phyloP scores from a whole-genome alignment of 2,888 invertebrate genomes.

The Scaptomyza caliginosa region DNA sequence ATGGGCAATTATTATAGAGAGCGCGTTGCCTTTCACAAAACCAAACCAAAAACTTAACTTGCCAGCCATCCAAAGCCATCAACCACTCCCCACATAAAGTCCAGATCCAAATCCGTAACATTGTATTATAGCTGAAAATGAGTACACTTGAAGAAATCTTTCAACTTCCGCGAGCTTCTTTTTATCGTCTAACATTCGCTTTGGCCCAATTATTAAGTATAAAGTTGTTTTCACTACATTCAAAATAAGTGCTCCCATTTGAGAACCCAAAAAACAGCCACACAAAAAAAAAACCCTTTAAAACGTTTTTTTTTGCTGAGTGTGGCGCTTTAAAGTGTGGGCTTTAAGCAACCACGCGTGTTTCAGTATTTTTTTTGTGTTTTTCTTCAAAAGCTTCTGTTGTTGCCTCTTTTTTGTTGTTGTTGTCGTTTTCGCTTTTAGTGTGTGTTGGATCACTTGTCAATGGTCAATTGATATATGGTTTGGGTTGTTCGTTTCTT shows the following conservation, averaged over 20 bases:
- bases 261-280: neutral
- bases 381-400: neutral
- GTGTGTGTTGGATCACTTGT: constrained; percentile 35
- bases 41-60: constrained; percentile 7
- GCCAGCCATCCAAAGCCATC: constrained; percentile 10
- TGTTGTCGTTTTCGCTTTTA: neutral
- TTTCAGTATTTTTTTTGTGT: neutral
- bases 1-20: constrained; percentile 75
- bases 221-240: neutral
- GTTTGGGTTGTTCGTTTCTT: constrained; percentile 31
- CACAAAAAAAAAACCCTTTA: neutral
- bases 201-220: neutral
- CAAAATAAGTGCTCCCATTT: neutral
- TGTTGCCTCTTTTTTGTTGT: constrained; percentile 7
- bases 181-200: neutral
- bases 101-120: neutral
- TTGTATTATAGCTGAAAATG: neutral
- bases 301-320: constrained; percentile 1
- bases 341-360: neutral
- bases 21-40: constrained; percentile 52
- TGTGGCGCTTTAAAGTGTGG: neutral
- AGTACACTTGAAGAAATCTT: constrained; percentile 9
- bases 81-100: constrained; percentile 3
- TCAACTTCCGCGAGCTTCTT: neutral
- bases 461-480: constrained; percentile 58